phyloP scores from a whole-genome alignment of 2,113 vertebrate species.

The Fregetta grallaria region DNA sequence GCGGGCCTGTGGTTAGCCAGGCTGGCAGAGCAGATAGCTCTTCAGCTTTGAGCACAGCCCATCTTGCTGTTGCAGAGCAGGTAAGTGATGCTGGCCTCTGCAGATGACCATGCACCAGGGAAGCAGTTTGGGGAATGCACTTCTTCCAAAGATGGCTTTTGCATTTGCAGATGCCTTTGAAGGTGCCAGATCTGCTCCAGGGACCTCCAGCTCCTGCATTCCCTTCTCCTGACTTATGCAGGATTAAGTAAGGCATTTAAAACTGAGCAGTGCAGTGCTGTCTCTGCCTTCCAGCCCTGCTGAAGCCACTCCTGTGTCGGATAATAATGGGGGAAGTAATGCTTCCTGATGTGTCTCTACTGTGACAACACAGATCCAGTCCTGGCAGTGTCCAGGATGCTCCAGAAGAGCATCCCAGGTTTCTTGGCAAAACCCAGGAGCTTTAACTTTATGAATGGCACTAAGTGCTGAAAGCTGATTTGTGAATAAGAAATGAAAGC shows the following conservation, averaged over 20 bases:
- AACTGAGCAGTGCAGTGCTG: not conserved
- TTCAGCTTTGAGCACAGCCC: not conserved
- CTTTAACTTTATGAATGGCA: not conserved
- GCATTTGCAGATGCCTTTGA: not conserved
- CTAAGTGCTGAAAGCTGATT: not conserved
- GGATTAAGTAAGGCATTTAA: too few species aligned
- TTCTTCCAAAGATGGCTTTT: not conserved
- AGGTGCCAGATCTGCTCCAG: not conserved
- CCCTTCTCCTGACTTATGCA: not conserved
- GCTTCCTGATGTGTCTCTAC: not conserved
- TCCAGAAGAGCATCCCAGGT: not conserved
- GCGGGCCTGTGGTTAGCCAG: not conserved
- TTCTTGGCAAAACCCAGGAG: not conserved
- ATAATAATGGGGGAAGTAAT: not conserved
- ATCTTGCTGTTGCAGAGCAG: not conserved
- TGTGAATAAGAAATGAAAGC: not conserved
- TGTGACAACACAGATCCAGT: not conserved
- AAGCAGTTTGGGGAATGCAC: not conserved
- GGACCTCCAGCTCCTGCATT: not conserved
- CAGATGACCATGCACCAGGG: not conserved
- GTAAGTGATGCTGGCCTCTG: not conserved
- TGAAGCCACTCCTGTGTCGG: not conserved
- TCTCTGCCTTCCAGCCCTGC: not conserved
- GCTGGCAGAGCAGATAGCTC: not conserved
- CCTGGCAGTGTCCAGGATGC: too few species aligned